Evolutionary conservation across 1,140 invertebrate genomes (phyloP).

Genomic region (Plutomurus gul): DNA sequence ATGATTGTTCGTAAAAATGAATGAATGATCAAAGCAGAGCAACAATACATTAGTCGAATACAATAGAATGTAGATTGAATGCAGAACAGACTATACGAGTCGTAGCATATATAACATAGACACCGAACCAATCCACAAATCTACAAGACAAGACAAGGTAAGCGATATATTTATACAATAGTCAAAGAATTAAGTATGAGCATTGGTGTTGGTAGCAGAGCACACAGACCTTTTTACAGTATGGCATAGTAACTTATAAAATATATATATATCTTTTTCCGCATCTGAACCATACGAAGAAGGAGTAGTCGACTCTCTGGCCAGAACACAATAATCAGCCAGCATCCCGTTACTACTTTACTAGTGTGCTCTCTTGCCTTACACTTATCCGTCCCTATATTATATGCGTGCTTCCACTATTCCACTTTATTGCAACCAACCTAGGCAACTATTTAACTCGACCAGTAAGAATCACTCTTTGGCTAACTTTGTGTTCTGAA

Average conservation of each 20-base stretch:
- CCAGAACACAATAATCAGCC: conserved; percentile 9
- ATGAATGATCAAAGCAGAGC: conserved; percentile 4
- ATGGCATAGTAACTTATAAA: conserved; percentile 22
- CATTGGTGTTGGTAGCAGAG: neutral
- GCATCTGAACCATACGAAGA: conserved; percentile 2
- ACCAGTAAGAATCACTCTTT: too few relatives aligned
- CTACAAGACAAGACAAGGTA: neutral
- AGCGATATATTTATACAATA: neutral
- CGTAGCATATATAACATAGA: neutral
- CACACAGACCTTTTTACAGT: conserved; percentile 2
- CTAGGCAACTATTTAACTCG: too few relatives aligned
- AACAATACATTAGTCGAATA: neutral
- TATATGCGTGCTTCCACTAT: neutral
- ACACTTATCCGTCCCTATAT: neutral
- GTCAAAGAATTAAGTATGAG: too few relatives aligned
- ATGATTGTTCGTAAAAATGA: conserved; percentile 5
- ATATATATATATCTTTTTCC: conserved; percentile 21
- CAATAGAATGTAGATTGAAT: neutral
- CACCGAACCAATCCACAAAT: too few relatives aligned
- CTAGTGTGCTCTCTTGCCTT: neutral
- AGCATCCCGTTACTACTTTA: conserved; percentile 22
- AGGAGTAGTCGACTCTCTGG: conserved; percentile 12
- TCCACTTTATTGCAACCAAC: neutral
- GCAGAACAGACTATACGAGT: neutral
- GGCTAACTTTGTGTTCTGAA: too few relatives aligned